Evolutionary conservation across 2,888 invertebrate genomes (phyloP).

Genomic region (Cephonodes hylas): DNA sequence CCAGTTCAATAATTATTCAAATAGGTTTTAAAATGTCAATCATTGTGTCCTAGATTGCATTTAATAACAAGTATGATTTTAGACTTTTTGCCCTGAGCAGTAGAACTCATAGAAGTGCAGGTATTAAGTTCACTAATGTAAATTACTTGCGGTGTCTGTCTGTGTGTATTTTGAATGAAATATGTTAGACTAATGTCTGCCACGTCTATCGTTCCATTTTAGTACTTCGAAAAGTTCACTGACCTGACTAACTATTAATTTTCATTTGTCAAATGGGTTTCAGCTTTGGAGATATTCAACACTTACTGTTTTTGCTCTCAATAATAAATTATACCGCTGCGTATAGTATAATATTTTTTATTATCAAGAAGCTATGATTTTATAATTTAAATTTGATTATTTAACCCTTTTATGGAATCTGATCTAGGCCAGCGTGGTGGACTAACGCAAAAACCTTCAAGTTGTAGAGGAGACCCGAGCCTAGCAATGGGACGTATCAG

Average conservation of each 20-base stretch:
- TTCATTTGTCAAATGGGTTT: not conserved
- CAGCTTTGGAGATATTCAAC: too few relatives aligned
- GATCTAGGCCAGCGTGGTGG: too few relatives aligned
- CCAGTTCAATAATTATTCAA: slow-evolving; percentile 35
- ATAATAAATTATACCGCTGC: too few relatives aligned
- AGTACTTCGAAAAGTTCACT: not conserved
- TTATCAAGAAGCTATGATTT: too few relatives aligned
- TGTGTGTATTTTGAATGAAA: not conserved
- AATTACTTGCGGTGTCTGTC: not conserved
- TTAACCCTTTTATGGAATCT: too few relatives aligned
- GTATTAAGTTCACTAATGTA: slow-evolving; percentile 23
- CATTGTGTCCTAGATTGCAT: slow-evolving; percentile 17
- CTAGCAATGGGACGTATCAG: too few relatives aligned
- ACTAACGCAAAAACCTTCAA: too few relatives aligned
- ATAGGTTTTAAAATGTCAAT: slow-evolving; percentile 49
- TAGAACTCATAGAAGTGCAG: slow-evolving; percentile 32
- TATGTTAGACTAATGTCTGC: not conserved
- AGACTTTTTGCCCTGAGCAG: slow-evolving; percentile 33
- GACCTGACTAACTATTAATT: not conserved
- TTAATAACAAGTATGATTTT: slow-evolving; percentile 22
- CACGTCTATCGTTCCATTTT: not conserved
- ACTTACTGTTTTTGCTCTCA: too few relatives aligned
- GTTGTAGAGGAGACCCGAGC: too few relatives aligned
- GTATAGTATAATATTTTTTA: too few relatives aligned
- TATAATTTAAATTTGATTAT: too few relatives aligned